Percentiles rank a stretch among this genome's conserved stretches.
These are phyloP conservation scores for Hybognathus amarus DNA, from an alignment of 2,797 vertebrate genomes.

Conservation along the genomic window DNA sequence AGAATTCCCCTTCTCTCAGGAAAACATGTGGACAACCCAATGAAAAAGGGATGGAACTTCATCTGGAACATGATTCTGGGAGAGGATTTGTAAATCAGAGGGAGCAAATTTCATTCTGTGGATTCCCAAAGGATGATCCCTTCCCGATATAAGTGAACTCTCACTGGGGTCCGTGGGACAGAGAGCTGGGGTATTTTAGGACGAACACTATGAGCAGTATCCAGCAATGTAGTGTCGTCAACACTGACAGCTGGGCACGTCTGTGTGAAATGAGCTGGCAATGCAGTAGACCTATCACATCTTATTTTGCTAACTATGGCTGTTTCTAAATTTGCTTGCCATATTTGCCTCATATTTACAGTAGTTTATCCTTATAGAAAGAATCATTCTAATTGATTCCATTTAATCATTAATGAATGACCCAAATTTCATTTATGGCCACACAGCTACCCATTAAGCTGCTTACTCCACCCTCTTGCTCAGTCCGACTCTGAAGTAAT, in stretches of 20 bases:
- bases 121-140: conserved; percentile 62
- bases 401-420: conserved; percentile 20
- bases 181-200: conserved; percentile 73
- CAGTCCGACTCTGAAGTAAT: conserved; percentile 1
- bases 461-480: conserved; percentile 24
- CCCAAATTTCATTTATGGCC: conserved; percentile 29
- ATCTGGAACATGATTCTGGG: neutral
- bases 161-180: conserved; percentile 65
- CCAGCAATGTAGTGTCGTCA: conserved; percentile 55
- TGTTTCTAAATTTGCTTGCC: conserved; percentile 5
- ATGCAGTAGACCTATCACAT: neutral
- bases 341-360: conserved; percentile 13
- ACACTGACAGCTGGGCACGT: conserved; percentile 57
- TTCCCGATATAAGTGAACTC: conserved; percentile 61
- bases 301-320: conserved; percentile 4
- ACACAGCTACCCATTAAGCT: conserved; percentile 28
- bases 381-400: neutral
- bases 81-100: conserved; percentile 11
- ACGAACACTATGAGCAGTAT: conserved; percentile 61
- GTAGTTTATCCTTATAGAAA: neutral
- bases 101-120: conserved; percentile 27
- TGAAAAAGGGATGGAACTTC: neutral
- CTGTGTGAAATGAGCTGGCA: conserved; percentile 43
- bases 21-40: conserved; percentile 51
- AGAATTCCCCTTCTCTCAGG: neutral